Percentiles rank a stretch among this genome's conserved stretches.
phyloP scores from a whole-genome alignment of 2,797 vertebrate species.

The Orestias chungarensis region DNA sequence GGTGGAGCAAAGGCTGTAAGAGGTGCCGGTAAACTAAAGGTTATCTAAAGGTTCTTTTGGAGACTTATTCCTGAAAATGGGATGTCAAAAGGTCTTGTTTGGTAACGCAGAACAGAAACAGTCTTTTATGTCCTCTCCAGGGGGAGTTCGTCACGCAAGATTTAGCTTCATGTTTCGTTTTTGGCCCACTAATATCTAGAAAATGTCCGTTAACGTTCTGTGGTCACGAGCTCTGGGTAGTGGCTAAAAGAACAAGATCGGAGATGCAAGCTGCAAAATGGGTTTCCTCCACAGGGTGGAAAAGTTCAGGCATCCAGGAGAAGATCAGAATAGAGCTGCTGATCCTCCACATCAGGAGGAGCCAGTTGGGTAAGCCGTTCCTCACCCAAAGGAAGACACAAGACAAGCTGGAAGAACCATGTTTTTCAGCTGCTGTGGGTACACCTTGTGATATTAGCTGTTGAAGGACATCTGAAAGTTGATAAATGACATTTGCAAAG shows the following conservation, averaged over 20 bases:
- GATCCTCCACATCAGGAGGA: too few species aligned
- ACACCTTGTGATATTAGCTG: too few species aligned
- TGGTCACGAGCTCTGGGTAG: neutral
- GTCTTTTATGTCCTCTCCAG: neutral
- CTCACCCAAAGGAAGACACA: too few species aligned
- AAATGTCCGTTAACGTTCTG: neutral
- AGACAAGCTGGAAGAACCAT: too few species aligned
- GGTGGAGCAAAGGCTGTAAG: conserved; percentile 27
- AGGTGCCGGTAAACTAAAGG: conserved; percentile 29
- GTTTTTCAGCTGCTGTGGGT: too few species aligned
- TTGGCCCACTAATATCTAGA: neutral
- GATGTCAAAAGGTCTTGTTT: neutral
- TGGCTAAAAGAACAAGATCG: neutral
- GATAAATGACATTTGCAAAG: neutral
- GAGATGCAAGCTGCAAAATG: neutral
- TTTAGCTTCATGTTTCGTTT: neutral
- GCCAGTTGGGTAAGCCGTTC: too few species aligned
- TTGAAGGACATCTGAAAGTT: too few species aligned
- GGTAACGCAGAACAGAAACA: conserved; percentile 10
- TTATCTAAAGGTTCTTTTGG: conserved; percentile 41
- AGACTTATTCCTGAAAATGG: too few species aligned
- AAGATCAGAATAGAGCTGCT: too few species aligned
- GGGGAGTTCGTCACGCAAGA: neutral
- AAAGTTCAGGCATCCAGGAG: too few species aligned
- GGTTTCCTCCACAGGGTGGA: neutral